Percentiles rank a stretch among this genome's conserved stretches.
These are phyloP conservation scores for Geodia barretti DNA, from an alignment of 37 sponge, comb jelly and placozoan species.

Conservation along the genomic window DNA sequence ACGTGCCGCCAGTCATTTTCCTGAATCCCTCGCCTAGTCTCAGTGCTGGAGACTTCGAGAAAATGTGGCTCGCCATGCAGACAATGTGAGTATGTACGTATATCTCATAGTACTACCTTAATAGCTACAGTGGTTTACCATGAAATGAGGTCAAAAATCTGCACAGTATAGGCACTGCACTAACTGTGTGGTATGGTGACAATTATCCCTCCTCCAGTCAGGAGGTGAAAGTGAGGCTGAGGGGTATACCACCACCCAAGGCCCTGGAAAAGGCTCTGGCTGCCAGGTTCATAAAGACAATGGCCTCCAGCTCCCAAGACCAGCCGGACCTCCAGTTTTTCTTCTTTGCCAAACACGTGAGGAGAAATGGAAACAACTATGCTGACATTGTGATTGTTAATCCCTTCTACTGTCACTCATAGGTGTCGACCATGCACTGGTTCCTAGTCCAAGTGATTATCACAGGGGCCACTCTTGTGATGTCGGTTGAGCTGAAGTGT, in stretches of 20 bases:
- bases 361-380: too few species aligned
- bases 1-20: slow-evolving; percentile 57
- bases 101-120: background rate
- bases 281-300: slow-evolving; percentile 59
- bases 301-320: slow-evolving; percentile 89
- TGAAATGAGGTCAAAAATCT: background rate
- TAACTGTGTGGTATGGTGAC: too few species aligned
- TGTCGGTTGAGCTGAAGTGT: slow-evolving; percentile 71
- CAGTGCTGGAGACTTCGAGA: slow-evolving; percentile 81
- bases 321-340: slow-evolving; percentile 78
- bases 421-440: slow-evolving; percentile 70
- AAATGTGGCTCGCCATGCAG: slow-evolving; percentile 69
- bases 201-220: slow-evolving; percentile 34
- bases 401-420: too few species aligned
- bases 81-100: slow-evolving; percentile 28
- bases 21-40: slow-evolving; percentile 70
- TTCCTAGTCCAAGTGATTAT: slow-evolving; percentile 74
- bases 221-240: slow-evolving; percentile 57
- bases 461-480: slow-evolving; percentile 14
- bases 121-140: too few species aligned
- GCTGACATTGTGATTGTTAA: background rate
- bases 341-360: slow-evolving; percentile 89
- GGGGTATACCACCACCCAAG: slow-evolving; percentile 69
- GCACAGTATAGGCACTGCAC: background rate
- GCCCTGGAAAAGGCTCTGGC: slow-evolving; percentile 69